A percentile compares a stretch with the other conserved stretches of the same genome.
Evolutionary conservation across 1,140 invertebrate genomes (phyloP).

Genomic region (Oppia nitens): DNA sequence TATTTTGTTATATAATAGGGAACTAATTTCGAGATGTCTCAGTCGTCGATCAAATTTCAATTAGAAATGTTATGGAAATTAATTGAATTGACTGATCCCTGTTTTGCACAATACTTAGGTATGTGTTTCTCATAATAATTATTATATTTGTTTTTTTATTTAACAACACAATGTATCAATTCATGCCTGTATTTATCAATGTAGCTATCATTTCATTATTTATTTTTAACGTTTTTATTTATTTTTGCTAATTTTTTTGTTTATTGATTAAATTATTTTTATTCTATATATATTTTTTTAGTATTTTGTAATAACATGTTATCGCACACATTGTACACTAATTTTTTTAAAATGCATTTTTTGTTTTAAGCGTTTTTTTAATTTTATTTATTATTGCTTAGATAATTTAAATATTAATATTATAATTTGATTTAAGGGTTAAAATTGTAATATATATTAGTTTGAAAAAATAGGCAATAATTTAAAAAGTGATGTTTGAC

Average conservation of each 20-base stretch:
- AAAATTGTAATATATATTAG: no score
- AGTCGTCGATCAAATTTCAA: slow-evolving; percentile 15
- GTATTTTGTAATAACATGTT: no score
- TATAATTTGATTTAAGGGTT: no score
- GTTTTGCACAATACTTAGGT: slow-evolving; percentile 18
- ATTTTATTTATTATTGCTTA: no score
- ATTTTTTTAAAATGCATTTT: no score
- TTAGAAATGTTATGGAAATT: slow-evolving; percentile 13
- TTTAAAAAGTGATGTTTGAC: not conserved
- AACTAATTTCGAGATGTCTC: slow-evolving; percentile 19
- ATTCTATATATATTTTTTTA: no score
- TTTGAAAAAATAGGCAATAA: not conserved
- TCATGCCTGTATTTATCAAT: not conserved
- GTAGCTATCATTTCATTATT: not conserved
- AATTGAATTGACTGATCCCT: slow-evolving; percentile 16
- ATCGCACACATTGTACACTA: no score
- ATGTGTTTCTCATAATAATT: not conserved
- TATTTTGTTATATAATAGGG: slow-evolving; percentile 8
- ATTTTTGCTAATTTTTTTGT: no score
- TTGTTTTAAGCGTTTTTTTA: no score
- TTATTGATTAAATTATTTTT: no score
- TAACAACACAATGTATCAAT: not conserved
- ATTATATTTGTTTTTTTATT: slow-evolving; percentile 4
- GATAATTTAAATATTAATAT: no score
- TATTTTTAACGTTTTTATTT: no score